Percentiles rank a stretch among this genome's conserved stretches.
These are phyloP conservation scores for Kryptopterus vitreolus DNA, from an alignment of 2,797 vertebrate genomes.

Conservation along the genomic window DNA sequence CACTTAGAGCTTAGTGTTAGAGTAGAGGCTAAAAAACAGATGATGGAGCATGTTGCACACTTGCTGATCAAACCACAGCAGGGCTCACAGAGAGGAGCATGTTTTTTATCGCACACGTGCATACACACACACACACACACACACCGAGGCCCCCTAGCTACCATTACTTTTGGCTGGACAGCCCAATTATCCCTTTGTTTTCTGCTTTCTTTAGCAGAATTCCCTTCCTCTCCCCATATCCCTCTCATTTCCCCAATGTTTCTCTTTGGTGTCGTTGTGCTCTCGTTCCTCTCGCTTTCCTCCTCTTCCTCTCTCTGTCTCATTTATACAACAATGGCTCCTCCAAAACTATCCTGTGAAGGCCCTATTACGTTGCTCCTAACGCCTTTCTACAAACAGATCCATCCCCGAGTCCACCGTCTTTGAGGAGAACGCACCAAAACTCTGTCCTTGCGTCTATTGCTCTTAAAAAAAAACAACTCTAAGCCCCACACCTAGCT, in stretches of 20 bases:
- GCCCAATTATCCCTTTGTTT: constrained; percentile 77
- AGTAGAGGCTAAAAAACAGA: constrained; percentile 57
- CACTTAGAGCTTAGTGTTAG: constrained; percentile 54
- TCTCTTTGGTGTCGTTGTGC: constrained; percentile 47
- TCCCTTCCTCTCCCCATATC: constrained; percentile 43
- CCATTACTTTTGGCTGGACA: constrained; percentile 74
- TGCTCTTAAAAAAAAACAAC: neutral
- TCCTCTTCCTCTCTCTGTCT: constrained; percentile 20
- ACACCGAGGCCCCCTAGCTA: constrained; percentile 68
- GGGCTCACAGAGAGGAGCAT: constrained; percentile 42
- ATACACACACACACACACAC: constrained; percentile 47
- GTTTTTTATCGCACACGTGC: constrained; percentile 47
- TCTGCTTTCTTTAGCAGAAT: constrained; percentile 60
- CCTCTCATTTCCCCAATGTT: constrained; percentile 49
- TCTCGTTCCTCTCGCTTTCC: constrained; percentile 20
- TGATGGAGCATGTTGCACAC: constrained; percentile 59
- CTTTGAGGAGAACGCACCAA: constrained; percentile 67
- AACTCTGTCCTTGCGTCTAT: constrained; percentile 39
- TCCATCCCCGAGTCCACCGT: constrained; percentile 54
- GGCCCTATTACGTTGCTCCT: constrained; percentile 26
- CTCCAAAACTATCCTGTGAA: constrained; percentile 55
- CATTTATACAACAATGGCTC: constrained; percentile 28
- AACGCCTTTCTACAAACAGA: constrained; percentile 57
- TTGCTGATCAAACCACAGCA: constrained; percentile 55
- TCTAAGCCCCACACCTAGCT: constrained; percentile 19